These are phyloP conservation scores for Acropternis orthonyx DNA, from an alignment of 2,797 vertebrate genomes.

Conservation along the genomic window DNA sequence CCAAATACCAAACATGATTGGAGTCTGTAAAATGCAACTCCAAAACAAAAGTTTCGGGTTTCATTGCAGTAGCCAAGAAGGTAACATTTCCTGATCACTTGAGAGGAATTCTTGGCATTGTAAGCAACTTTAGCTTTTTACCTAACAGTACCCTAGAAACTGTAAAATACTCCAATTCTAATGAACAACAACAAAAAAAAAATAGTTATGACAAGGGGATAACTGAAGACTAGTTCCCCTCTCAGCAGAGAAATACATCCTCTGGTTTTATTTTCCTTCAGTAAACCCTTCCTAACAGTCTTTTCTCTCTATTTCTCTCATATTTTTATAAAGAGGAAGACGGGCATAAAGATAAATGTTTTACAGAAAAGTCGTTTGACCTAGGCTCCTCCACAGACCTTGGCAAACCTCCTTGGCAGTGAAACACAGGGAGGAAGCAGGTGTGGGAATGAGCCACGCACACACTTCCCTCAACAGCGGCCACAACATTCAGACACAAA, in stretches of 20 bases:
- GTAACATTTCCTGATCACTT: conserved; percentile 23
- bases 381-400: background rate
- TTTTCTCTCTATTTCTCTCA: conserved; percentile 4
- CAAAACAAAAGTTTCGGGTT: conserved; percentile 40
- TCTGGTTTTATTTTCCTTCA: conserved; percentile 7
- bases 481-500: conserved; percentile 1
- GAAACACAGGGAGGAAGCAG: conserved; percentile 54
- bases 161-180: background rate
- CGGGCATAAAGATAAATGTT: conserved; percentile 18
- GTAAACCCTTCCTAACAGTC: background rate
- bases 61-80: conserved; percentile 30
- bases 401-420: background rate
- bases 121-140: conserved; percentile 3
- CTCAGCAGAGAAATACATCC: background rate
- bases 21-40: background rate
- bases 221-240: background rate
- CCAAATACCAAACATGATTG: background rate
- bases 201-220: background rate
- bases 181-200: background rate
- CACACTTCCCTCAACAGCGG: conserved; percentile 26
- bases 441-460: conserved; percentile 41
- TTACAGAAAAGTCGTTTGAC: background rate
- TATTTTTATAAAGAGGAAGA: conserved; percentile 28
- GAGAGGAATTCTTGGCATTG: background rate
- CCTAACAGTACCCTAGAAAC: conserved; percentile 13